A percentile compares a stretch with the other conserved stretches of the same genome.
Evolutionary conservation across 2,113 vertebrate species (phyloP).

Genomic region (Corynorhinus townsendii): DNA sequence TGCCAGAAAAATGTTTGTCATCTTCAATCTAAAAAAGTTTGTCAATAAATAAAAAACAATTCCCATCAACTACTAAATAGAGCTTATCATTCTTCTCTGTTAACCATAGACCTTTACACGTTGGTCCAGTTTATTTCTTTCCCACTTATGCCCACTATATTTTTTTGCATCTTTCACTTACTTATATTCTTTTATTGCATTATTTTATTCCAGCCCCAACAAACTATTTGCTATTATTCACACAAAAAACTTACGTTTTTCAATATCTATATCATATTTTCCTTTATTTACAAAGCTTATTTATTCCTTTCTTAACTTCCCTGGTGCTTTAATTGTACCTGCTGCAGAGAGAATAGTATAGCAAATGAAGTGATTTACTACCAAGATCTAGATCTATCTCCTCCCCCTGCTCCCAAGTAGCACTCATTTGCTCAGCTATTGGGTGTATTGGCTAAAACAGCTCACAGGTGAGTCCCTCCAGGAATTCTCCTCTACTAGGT

Average conservation of each 20-base stretch:
- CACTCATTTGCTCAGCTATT: background rate
- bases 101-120: background rate
- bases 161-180: background rate
- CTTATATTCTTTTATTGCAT: background rate
- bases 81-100: background rate
- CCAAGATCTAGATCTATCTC: background rate
- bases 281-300: background rate
- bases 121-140: background rate
- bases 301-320: background rate
- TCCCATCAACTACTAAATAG: background rate
- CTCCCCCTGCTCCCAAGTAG: background rate
- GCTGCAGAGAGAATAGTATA: background rate
- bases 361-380: background rate
- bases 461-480: background rate
- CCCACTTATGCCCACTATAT: background rate
- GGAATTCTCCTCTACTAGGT: background rate
- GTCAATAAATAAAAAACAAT: background rate
- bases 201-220: background rate
- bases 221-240: background rate
- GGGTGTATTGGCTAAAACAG: background rate
- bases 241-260: background rate
- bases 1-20: background rate
- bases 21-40: background rate
- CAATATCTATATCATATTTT: background rate
- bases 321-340: background rate